Evolutionary conservation across 2,113 vertebrate genomes (phyloP), one percentile per base, ranked within the genome.

Genomic region (Oreotrochilus melanogaster): DNA sequence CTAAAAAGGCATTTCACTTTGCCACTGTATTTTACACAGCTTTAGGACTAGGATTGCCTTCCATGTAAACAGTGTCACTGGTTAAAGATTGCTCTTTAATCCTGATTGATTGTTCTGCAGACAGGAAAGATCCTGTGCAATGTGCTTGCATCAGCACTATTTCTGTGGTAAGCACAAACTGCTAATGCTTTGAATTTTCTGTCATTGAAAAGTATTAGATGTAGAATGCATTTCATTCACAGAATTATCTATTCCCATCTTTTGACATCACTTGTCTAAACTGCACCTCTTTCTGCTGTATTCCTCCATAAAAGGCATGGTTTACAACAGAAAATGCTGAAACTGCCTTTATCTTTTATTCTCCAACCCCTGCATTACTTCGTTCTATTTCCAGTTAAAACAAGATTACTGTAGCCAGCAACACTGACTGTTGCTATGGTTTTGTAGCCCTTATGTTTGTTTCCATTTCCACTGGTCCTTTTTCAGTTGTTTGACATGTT

Each of bases 361-460:
- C 67, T 82, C 50, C 54, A 4, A 53, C 30, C 47, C 7, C 84
- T 79, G 82, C 70, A 42, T 82, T 95, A 74, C 86, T 95, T 75
- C 19, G 45, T 87, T 96, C 79, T 91, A 80, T 95, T 96, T 96
- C 84, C 83, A 93, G 84, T 85, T 96, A 92, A 88, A 33, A 67
- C 60, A 86, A 88, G 83, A 17, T 64, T 45, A 74, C 53, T 92
- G 91, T 85, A 95, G 89, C 86, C 84, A 95, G 84, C 48, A 95
- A 89, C 88, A 83, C 27, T 72, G 86, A 48, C 84, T 73, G 91
- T 94, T 95, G 94, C 94, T 91, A 94, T 93, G 86, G 60, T 92
- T 94, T 88, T 93, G 45, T 76, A 73, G 33, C 60, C 37, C 37
- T 91, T 75, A n/a, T 15, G 28, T 78, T 92, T 95, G 70, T 95